Percentiles rank a stretch among this genome's conserved stretches.
These are phyloP conservation scores for Colletes latitarsis DNA, from an alignment of 1,140 invertebrate species.

Conservation along the genomic window DNA sequence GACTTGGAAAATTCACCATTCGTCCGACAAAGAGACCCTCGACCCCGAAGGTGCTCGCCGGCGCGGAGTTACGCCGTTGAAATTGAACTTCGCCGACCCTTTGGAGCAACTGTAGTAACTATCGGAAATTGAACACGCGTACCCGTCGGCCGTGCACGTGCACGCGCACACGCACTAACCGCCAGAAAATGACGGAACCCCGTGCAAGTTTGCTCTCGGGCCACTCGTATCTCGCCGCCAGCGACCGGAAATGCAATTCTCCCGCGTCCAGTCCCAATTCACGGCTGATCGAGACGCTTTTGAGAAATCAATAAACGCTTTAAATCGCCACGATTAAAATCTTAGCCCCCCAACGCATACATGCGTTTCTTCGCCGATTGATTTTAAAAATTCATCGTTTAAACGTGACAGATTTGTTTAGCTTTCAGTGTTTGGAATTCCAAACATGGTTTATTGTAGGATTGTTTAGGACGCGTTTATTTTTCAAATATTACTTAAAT, in stretches of 20 bases:
- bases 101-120: constrained; percentile 71
- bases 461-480: too few species aligned
- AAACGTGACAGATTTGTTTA: too few species aligned
- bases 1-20: constrained; percentile 68
- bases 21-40: constrained; percentile 64
- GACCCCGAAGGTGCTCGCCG: constrained; percentile 53
- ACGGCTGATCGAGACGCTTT: constrained; percentile 41
- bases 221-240: constrained; percentile 33
- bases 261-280: constrained; percentile 29
- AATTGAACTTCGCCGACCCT: constrained; percentile 75
- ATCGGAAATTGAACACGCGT: constrained; percentile 75
- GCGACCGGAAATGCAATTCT: constrained; percentile 54
- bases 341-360: not conserved
- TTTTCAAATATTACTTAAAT: too few species aligned
- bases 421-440: too few species aligned
- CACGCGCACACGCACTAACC: constrained; percentile 8
- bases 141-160: constrained; percentile 43
- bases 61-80: constrained; percentile 68
- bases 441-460: too few species aligned
- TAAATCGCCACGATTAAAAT: constrained; percentile 46
- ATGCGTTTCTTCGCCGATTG: too few species aligned
- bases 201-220: constrained; percentile 48
- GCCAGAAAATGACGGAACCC: constrained; percentile 56
- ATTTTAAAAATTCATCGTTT: too few species aligned
- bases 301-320: constrained; percentile 55